These are phyloP conservation scores for Synergus gifuensis DNA, from an alignment of 2,888 invertebrate species.

Conservation along the genomic window DNA sequence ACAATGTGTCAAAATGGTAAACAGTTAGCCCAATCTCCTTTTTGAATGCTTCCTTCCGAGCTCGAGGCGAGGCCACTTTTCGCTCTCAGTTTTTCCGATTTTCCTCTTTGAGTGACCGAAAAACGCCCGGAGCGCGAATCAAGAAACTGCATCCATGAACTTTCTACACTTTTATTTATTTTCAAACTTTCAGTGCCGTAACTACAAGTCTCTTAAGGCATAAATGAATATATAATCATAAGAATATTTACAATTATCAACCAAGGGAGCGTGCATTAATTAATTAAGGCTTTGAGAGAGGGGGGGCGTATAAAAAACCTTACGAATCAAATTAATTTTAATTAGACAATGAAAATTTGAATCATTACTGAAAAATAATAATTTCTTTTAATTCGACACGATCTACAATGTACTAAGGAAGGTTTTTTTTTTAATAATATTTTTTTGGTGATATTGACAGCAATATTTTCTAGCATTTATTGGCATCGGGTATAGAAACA, in stretches of 20 bases:
- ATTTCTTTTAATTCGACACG: background rate
- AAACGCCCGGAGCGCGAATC: slow-evolving; percentile 18
- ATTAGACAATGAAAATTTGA: too few species aligned
- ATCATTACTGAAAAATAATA: background rate
- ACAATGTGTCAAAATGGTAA: background rate
- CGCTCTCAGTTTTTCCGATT: background rate
- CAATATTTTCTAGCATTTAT: slow-evolving; percentile 18
- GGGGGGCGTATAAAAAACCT: too few species aligned
- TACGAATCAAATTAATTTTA: too few species aligned
- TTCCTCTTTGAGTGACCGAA: slow-evolving; percentile 3
- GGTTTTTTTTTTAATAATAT: background rate
- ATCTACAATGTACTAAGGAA: background rate
- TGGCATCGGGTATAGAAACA: background rate
- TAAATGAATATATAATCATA: background rate
- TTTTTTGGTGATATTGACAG: background rate
- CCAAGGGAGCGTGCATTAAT: background rate
- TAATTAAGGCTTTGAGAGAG: too few species aligned
- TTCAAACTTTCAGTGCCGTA: background rate
- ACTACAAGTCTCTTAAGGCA: background rate
- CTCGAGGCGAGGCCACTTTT: slow-evolving; percentile 2
- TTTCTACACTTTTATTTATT: slow-evolving; percentile 10
- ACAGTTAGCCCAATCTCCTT: slow-evolving; percentile 1
- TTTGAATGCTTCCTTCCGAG: background rate
- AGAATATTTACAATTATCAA: background rate
- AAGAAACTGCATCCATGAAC: slow-evolving; percentile 17